phyloP scores from a whole-genome alignment of 2,888 invertebrate species.

The Epistrophe eligans region DNA sequence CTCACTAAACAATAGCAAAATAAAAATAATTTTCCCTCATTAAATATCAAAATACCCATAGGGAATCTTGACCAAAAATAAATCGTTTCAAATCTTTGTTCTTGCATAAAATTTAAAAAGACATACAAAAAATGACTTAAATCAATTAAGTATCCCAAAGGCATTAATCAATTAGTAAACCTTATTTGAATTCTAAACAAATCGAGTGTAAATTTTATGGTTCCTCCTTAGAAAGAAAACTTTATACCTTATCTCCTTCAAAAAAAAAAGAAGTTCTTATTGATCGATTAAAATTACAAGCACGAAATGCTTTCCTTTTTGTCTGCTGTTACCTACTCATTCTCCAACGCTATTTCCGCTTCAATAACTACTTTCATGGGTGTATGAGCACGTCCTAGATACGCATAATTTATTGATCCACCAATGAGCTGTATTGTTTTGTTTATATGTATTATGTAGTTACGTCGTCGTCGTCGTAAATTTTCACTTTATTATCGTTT shows the following conservation, averaged over 20 bases:
- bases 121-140: neutral
- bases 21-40: too few relatives aligned
- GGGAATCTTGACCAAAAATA: too few relatives aligned
- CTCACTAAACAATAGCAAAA: too few relatives aligned
- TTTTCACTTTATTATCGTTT: slow-evolving; percentile 52
- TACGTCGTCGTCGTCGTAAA: slow-evolving; percentile 47
- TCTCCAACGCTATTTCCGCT: slow-evolving; percentile 11
- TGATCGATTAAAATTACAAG: slow-evolving; percentile 27
- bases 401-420: slow-evolving; percentile 40
- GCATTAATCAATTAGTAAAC: slow-evolving; percentile 8
- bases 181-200: slow-evolving; percentile 4
- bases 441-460: too few relatives aligned
- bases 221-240: neutral
- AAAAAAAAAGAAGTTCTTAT: neutral
- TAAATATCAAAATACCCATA: too few relatives aligned
- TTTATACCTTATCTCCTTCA: slow-evolving; percentile 9
- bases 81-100: neutral
- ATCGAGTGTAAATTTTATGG: slow-evolving; percentile 10
- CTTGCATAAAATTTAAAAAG: neutral
- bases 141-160: slow-evolving; percentile 15
- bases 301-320: slow-evolving; percentile 20
- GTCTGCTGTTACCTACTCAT: neutral
- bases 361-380: slow-evolving; percentile 36
- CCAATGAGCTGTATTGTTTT: slow-evolving; percentile 29
- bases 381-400: slow-evolving; percentile 36